A percentile compares a stretch with the other conserved stretches of the same genome.
Evolutionary conservation across 2,113 vertebrate species (phyloP).

Genomic region (Pterocles orientalis): DNA sequence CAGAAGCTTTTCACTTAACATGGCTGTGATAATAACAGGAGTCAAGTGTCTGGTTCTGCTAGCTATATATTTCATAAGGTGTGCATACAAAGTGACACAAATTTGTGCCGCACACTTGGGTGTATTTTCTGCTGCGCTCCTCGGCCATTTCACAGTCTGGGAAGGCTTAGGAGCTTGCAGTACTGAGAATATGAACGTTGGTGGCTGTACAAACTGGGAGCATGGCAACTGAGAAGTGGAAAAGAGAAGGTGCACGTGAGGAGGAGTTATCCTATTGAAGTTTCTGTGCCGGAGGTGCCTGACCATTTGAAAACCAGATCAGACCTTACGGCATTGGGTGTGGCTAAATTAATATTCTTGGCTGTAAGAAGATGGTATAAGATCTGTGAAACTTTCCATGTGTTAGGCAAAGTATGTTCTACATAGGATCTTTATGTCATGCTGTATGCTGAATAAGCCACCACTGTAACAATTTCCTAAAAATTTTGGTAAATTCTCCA

Average conservation of each 20-base stretch:
- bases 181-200: neutral
- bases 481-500: neutral
- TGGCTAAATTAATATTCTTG: neutral
- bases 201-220: no score
- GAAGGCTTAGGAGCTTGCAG: neutral
- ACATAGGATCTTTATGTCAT: neutral
- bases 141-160: neutral
- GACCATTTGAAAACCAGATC: neutral
- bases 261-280: no score
- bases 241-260: neutral
- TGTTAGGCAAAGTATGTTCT: neutral
- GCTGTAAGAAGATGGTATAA: neutral
- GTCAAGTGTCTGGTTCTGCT: neutral
- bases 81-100: neutral
- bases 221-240: no score
- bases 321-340: fast-evolving
- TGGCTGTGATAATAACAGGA: neutral
- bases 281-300: neutral
- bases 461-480: neutral
- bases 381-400: neutral
- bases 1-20: neutral
- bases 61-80: neutral
- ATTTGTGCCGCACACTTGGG: neutral
- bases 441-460: neutral
- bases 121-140: neutral